Evolutionary conservation across 37 sponge, comb jelly and placozoan genomes (phyloP).

Genomic region (Bolinopsis microptera): DNA sequence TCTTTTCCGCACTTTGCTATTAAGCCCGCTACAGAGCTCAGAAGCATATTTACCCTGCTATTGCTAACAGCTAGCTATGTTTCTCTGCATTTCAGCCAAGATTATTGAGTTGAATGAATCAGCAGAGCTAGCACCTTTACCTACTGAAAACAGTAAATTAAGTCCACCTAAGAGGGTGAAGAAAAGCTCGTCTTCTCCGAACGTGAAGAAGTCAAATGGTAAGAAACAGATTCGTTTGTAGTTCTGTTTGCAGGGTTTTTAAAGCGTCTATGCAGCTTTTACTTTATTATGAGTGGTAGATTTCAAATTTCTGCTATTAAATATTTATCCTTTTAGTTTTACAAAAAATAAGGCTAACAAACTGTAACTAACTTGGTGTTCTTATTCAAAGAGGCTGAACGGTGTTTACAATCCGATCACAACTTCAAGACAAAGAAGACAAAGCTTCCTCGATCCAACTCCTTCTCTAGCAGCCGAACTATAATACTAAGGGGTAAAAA

Average conservation of each 20-base stretch:
- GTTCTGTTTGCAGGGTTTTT: too few species aligned
- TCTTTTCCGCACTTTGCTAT: too few species aligned
- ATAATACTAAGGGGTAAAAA: neutral
- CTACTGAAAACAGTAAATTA: neutral
- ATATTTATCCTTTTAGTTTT: too few species aligned
- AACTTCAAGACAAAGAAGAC: too few species aligned
- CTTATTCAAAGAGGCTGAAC: neutral
- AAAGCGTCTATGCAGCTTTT: too few species aligned
- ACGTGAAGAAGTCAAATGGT: neutral
- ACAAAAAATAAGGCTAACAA: too few species aligned
- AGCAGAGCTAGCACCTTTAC: neutral
- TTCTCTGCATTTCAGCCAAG: neutral
- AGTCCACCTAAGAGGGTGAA: neutral
- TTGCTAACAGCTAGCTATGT: neutral
- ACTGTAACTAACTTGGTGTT: too few species aligned
- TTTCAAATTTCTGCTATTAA: too few species aligned
- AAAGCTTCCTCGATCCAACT: neutral
- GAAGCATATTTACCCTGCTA: too few species aligned
- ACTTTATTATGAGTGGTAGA: too few species aligned
- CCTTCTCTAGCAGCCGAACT: neutral
- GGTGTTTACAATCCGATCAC: neutral
- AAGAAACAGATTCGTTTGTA: too few species aligned
- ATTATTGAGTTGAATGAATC: neutral
- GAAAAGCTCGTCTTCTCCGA: neutral
- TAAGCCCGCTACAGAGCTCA: too few species aligned